Conservation (phyloP, 2,797 vertebrate genomes). For the Eulemur coronatus region DNA sequence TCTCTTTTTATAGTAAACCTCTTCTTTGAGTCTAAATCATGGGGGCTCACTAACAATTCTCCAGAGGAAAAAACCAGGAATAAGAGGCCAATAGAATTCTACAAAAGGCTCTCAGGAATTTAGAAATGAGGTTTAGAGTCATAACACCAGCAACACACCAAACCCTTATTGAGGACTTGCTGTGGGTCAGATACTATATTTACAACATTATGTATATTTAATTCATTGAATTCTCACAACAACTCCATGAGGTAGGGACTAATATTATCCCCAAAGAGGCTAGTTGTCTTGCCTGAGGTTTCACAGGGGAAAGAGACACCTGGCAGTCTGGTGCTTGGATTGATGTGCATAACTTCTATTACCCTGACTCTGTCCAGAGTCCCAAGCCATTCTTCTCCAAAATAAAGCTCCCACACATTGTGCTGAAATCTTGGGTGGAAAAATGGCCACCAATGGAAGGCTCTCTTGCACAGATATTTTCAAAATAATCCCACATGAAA, state of each 20-base stretch:
- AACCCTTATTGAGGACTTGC: accelerated
- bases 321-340: not conserved
- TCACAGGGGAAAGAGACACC: not conserved
- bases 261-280: not conserved
- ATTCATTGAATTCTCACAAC: not conserved
- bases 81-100: not conserved
- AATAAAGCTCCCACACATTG: not conserved
- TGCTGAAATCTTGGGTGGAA: not conserved
- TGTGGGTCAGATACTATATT: not conserved
- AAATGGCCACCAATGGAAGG: not conserved
- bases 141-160: not conserved
- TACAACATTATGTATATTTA: not conserved
- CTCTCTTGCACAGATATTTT: not conserved
- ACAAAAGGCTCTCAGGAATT: not conserved
- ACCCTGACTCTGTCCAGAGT: not conserved
- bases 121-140: not conserved
- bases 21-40: not conserved
- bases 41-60: not conserved
- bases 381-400: not conserved
- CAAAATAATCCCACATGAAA: not conserved
- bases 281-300: not conserved
- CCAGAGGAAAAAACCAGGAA: not conserved
- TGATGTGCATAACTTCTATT: too few relatives aligned
- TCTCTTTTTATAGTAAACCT: not conserved
- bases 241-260: not conserved